Percentiles rank a stretch among this genome's conserved stretches.
These are phyloP conservation scores for Eupleurogrammus muticus DNA, from an alignment of 2,797 vertebrate species.

Conservation along the genomic window DNA sequence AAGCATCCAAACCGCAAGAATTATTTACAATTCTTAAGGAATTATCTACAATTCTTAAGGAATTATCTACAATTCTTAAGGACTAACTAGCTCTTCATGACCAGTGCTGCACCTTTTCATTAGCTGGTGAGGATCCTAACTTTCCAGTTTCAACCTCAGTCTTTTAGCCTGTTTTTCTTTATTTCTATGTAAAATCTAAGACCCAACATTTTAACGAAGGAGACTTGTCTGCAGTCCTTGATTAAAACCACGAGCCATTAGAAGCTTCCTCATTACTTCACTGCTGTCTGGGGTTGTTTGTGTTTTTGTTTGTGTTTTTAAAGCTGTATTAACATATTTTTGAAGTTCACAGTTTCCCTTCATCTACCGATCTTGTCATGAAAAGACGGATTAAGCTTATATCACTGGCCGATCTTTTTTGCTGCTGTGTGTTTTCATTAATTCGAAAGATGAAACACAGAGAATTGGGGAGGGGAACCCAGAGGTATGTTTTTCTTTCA, in stretches of 20 bases:
- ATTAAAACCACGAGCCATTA: slow-evolving; percentile 25
- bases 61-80: too few relatives aligned
- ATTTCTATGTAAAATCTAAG: not conserved
- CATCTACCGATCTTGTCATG: slow-evolving; percentile 46
- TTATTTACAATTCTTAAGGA: too few relatives aligned
- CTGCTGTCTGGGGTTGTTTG: slow-evolving; percentile 10
- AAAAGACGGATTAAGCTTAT: slow-evolving; percentile 42
- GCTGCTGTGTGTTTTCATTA: slow-evolving; percentile 54
- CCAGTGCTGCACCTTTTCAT: too few relatives aligned
- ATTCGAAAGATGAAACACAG: slow-evolving; percentile 28
- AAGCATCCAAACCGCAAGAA: too few relatives aligned
- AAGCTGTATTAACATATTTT: slow-evolving; percentile 51
- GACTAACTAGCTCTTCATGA: too few relatives aligned
- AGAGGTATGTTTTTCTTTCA: slow-evolving; percentile 21
- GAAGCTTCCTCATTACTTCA: slow-evolving; percentile 10
- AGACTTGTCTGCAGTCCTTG: slow-evolving; percentile 10
- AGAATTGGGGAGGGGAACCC: slow-evolving; percentile 27
- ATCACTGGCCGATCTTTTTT: slow-evolving; percentile 25
- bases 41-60: too few relatives aligned
- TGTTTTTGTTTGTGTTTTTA: slow-evolving; percentile 30
- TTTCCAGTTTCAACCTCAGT: too few relatives aligned
- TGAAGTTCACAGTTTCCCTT: slow-evolving; percentile 36
- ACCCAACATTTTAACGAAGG: not conserved
- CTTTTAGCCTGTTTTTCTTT: too few relatives aligned
- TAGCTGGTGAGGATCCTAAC: too few relatives aligned